Evolutionary conservation across 1,140 invertebrate genomes (phyloP).

Genomic region (Zaprionus kolodkinae): DNA sequence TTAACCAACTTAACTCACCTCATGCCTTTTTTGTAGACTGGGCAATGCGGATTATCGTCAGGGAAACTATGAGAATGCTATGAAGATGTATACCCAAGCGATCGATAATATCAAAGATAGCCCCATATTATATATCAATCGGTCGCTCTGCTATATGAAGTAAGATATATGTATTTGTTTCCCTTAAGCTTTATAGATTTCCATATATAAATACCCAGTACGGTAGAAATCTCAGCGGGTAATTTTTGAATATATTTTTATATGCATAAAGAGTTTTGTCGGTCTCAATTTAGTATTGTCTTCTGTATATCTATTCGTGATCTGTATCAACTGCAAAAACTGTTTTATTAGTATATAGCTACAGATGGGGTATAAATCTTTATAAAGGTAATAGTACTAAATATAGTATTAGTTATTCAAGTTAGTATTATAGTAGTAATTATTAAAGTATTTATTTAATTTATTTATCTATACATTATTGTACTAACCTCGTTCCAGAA

Average conservation of each 20-base stretch:
- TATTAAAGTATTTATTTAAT: not conserved
- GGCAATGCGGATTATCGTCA: conserved; percentile 88
- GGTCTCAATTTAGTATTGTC: too few species aligned
- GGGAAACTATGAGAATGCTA: conserved; percentile 88
- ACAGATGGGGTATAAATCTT: too few species aligned
- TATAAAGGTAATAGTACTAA: too few species aligned
- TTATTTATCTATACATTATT: not conserved
- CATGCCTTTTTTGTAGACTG: conserved; percentile 41
- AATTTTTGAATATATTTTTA: too few species aligned
- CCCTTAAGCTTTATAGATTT: too few species aligned
- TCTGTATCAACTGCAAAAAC: too few species aligned
- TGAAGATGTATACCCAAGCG: conserved; percentile 89
- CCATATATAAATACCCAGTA: not conserved
- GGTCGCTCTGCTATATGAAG: conserved; percentile 86
- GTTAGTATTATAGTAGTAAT: too few species aligned
- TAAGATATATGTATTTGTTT: conserved; percentile 21
- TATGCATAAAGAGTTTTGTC: too few species aligned
- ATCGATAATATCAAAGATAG: conserved; percentile 91
- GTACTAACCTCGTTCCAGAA: conserved; percentile 36
- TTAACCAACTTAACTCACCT: not conserved
- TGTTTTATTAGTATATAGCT: not conserved
- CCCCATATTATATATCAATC: conserved; percentile 90
- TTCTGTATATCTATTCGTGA: too few species aligned
- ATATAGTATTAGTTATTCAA: too few species aligned
- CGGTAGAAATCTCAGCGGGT: not conserved